Base-by-base conservation (phyloP, 1,140 invertebrate species). In the Monomorium pharaonis region DNA sequence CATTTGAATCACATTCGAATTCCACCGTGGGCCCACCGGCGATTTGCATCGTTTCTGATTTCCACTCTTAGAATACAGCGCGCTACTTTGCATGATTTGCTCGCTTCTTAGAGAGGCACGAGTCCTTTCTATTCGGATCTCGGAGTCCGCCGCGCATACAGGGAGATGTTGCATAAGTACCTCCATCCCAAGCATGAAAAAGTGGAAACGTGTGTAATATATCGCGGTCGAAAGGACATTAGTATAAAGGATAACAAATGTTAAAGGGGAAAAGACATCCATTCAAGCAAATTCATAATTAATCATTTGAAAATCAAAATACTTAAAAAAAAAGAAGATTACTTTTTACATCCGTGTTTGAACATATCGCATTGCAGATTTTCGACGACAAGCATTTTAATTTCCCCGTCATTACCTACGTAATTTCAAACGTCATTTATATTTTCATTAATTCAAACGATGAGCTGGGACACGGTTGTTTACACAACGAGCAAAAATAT, bases 31-130 rank as follows among this genome's bases (percentile, higher is more conserved):
- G 85, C 74, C 88, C 70, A 81, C 63, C 76, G 60, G 77, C 76
- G 89, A 93, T 93, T 93, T 93, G 90, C 92, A 93, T 93, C 91
- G 86, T 88, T 91, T 84, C 92, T 67, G 63, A 81, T 83, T 81
- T 90, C 70, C 47, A 86, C 62, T 47, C 58, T 42, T 42, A 24
- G 37, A 56, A 75, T 81, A 76, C 70, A 72, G 88, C 72, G 87
- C 63, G 84, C 88, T 88, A 47, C 51, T 83, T 83, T 83, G 78
- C 78, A 83, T 83, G 78, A 83, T 74, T 83, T 33, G 67, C 16
- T 18, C 24, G 67, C 78, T 74, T 72, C 78, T 83, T 60, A 74
- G 78, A 69, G 77, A 58, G 67, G 78, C 78, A 83, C 78, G 65
- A 72, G 78, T 44, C 67, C 44, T n/a, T 33, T 83, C 54, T 58